A percentile compares a stretch with the other conserved stretches of the same genome.
These are phyloP conservation scores for Callithrix jacchus DNA, from an alignment of 2,113 vertebrate genomes.

Conservation along the genomic window DNA sequence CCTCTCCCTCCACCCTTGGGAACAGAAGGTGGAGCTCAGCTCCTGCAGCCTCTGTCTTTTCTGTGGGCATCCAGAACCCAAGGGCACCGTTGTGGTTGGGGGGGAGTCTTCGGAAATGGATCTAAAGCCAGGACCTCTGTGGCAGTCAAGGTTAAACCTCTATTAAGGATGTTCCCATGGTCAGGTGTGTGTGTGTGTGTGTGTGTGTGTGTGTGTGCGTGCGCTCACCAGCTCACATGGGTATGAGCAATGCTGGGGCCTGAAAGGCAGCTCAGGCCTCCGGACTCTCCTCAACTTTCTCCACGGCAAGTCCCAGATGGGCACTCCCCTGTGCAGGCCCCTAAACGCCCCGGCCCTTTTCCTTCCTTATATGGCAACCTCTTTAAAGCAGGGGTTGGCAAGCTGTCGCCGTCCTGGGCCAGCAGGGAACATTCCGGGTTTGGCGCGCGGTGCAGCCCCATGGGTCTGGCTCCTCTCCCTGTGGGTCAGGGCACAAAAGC, in stretches of 20 bases:
- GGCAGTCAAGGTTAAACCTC: background rate
- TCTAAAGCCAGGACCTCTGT: background rate
- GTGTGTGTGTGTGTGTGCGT: background rate
- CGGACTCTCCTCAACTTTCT: background rate
- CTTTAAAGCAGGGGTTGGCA: background rate
- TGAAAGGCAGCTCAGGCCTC: background rate
- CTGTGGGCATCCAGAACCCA: background rate
- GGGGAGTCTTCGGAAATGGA: background rate
- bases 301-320: too few relatives aligned
- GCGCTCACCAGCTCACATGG: too few relatives aligned
- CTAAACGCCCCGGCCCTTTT: accelerated
- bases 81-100: background rate
- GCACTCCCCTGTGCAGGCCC: background rate
- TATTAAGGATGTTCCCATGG: accelerated
- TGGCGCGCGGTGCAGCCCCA: accelerated
- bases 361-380: accelerated
- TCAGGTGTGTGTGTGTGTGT: background rate
- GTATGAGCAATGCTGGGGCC: background rate
- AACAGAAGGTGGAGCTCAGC: background rate
- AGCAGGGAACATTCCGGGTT: background rate
- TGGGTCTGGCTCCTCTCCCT: accelerated
- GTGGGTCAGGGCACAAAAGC: accelerated
- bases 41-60: background rate
- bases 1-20: background rate
- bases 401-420: accelerated